Evolutionary conservation across 2,888 invertebrate species (phyloP).

Genomic region (Drosophila flavopinicola): DNA sequence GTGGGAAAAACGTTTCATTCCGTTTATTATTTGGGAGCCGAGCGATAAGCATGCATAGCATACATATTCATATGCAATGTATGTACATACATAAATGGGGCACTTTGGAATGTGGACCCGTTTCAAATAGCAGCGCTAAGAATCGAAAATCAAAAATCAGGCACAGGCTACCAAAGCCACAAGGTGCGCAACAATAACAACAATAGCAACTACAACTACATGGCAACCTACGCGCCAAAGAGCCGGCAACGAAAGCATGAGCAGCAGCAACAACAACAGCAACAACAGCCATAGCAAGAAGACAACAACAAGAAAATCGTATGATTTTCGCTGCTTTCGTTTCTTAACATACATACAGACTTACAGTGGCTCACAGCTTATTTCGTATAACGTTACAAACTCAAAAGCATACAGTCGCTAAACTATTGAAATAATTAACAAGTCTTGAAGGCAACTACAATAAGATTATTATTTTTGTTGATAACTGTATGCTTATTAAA

Average conservation of each 20-base stretch:
- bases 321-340: constrained; percentile 59
- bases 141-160: not conserved
- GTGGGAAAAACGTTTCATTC: constrained; percentile 18
- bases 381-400: too few relatives aligned
- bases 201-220: constrained; percentile 27
- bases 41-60: not conserved
- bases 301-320: constrained; percentile 64
- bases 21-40: not conserved
- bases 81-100: not conserved
- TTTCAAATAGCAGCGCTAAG: constrained; percentile 11
- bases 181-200: not conserved
- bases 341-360: constrained; percentile 9
- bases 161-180: constrained; percentile 5
- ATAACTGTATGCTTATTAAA: too few relatives aligned
- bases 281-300: constrained; percentile 6
- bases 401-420: too few relatives aligned
- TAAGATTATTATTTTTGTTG: too few relatives aligned
- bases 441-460: too few relatives aligned
- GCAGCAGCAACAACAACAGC: constrained; percentile 27
- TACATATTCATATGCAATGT: not conserved
- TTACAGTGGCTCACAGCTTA: too few relatives aligned
- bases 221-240: constrained; percentile 40
- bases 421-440: too few relatives aligned
- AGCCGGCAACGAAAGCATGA: constrained; percentile 37
- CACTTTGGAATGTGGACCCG: constrained; percentile 25